phyloP scores from a whole-genome alignment of 1,140 invertebrate species.

The Brachionus manjavacas region DNA sequence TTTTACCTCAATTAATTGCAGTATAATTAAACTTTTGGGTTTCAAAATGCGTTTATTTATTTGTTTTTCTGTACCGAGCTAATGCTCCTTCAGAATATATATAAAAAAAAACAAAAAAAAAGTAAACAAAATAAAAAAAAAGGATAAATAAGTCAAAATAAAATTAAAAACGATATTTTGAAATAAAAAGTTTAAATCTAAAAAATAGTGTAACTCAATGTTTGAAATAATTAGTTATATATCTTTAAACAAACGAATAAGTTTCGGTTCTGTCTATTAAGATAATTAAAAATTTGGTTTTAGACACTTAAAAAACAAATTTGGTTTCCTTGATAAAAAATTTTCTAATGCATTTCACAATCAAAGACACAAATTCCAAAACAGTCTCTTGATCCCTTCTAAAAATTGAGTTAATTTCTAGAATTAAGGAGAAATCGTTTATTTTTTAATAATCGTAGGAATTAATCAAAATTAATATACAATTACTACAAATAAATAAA shows the following conservation, averaged over 20 bases:
- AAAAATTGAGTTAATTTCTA: not conserved
- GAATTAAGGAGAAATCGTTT: not conserved
- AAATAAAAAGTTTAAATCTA: too few relatives aligned
- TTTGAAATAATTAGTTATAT: not conserved
- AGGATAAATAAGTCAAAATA: too few relatives aligned
- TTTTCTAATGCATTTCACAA: not conserved
- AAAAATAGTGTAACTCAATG: too few relatives aligned
- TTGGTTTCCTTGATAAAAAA: not conserved
- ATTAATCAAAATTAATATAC: not conserved
- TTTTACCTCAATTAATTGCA: too few relatives aligned
- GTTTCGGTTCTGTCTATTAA: not conserved
- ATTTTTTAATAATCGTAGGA: not conserved
- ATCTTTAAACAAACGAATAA: not conserved
- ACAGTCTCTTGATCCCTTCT: not conserved
- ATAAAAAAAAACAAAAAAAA: too few relatives aligned
- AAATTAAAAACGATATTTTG: too few relatives aligned
- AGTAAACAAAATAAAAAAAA: too few relatives aligned
- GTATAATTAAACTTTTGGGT: not conserved
- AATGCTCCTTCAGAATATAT: too few relatives aligned
- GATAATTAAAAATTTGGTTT: not conserved
- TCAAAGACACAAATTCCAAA: not conserved
- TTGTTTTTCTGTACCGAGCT: too few relatives aligned
- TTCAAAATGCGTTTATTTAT: not conserved
- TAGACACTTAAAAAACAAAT: not conserved
- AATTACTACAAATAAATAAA: not conserved